These are phyloP conservation scores for Lithosia quadra DNA, from an alignment of 2,888 invertebrate species.

Conservation along the genomic window DNA sequence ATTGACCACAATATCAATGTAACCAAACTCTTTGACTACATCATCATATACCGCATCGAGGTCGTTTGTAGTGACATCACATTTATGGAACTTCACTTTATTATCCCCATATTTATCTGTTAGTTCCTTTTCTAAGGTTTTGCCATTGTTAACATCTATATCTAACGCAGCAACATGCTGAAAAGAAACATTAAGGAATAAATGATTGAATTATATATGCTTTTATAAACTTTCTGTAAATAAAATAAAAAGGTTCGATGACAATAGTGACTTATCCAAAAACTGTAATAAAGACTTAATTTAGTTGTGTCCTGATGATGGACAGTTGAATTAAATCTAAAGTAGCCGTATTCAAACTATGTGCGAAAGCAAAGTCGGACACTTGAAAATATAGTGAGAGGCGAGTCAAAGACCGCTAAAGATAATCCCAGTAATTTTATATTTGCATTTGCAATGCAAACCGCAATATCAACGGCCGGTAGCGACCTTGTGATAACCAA, in stretches of 20 bases:
- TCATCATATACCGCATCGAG: constrained; percentile 42
- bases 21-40: constrained; percentile 44
- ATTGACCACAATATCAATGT: constrained; percentile 62
- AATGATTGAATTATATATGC: not conserved
- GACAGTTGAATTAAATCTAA: not conserved
- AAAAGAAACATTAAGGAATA: not conserved
- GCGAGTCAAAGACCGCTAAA: not conserved
- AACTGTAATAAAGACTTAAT: not conserved
- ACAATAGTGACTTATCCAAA: not conserved
- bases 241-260: not conserved
- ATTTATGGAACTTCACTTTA: constrained; percentile 60
- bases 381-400: not conserved
- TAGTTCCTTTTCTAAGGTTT: constrained; percentile 55
- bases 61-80: constrained; percentile 62
- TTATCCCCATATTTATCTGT: constrained; percentile 56
- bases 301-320: not conserved
- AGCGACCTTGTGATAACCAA: not conserved
- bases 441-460: not conserved
- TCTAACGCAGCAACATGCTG: constrained; percentile 64
- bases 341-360: not conserved
- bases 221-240: not conserved
- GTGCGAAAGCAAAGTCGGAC: not conserved
- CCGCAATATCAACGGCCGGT: not conserved
- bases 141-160: constrained; percentile 53
- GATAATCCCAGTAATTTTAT: not conserved